Conservation (phyloP, 2,888 invertebrate species). For the Ectemnius lituratus region DNA sequence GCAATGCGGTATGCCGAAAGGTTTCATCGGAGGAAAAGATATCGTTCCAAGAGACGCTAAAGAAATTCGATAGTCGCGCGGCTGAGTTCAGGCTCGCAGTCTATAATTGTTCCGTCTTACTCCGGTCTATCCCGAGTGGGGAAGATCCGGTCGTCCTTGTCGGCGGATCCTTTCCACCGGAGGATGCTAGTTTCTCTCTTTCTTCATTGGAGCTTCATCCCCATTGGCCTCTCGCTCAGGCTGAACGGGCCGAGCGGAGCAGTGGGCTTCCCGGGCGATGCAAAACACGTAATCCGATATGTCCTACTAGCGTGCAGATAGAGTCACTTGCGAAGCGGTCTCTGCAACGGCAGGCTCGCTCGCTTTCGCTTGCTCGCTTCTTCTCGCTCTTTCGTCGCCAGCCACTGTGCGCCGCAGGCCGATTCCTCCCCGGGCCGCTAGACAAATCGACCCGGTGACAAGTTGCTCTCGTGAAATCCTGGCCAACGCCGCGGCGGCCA, state of each 20-base stretch:
- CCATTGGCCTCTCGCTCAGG: constrained; percentile 9
- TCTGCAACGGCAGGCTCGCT: constrained; percentile 36
- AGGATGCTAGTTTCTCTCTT: not conserved
- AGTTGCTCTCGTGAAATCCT: constrained; percentile 67
- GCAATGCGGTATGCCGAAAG: constrained; percentile 15
- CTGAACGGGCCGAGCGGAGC: constrained; percentile 17
- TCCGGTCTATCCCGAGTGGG: constrained; percentile 13
- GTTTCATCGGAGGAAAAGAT: constrained; percentile 52
- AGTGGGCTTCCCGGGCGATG: constrained; percentile 56
- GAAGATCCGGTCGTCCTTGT: constrained; percentile 3
- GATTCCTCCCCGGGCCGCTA: constrained; percentile 27
- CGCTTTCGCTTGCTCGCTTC: constrained; percentile 9
- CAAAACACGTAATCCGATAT: constrained; percentile 73
- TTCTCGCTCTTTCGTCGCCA: not conserved
- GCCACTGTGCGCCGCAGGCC: constrained; percentile 4
- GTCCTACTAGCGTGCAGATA: constrained; percentile 71
- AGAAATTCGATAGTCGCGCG: constrained; percentile 54
- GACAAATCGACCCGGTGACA: constrained; percentile 72
- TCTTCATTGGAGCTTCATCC: constrained; percentile 18
- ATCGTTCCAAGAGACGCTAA: constrained; percentile 37
- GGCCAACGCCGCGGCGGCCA: constrained; percentile 16
- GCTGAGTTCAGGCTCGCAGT: constrained; percentile 19
- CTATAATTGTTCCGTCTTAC: constrained; percentile 58
- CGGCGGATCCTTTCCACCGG: too few relatives aligned
- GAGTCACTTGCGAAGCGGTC: constrained; percentile 69